Base-by-base conservation (phyloP, 2,797 vertebrate genomes). In the Rhabdophis nuchalis region DNA sequence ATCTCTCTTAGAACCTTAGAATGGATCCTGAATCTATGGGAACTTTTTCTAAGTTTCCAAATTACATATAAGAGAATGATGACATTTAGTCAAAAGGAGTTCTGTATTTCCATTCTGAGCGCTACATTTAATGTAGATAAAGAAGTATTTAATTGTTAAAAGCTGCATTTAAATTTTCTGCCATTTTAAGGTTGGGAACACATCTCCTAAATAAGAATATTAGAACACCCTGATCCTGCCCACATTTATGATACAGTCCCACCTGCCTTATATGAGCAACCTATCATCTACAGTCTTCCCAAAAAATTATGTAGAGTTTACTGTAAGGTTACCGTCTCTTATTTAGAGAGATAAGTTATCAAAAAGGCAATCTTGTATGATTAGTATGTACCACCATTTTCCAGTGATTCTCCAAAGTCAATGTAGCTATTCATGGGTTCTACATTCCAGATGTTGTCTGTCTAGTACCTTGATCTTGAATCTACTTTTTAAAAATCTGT, bases 361-460 rank as follows among this genome's bases (percentile, higher is more conserved):
- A 41, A 20, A 89, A 89, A 85, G 58, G n/a, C 14, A 53, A 52
- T 50, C 20, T n/a, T 25, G 23, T 27, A 68, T 12, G 52, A 77
- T 60, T 72, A n/a, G 32, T 46, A 92, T 92, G 89, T 92, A 93
- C 16, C 41, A 9, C 46, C 52, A 94, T 52, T 94, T 92, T 90
- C 56, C 29, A 60, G 52, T 89, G 60, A 41, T 60, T 61, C 7
- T 29, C 27, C 50, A 57, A 87, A 86, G 90, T n/a, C 4, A 50
- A n/a, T 90, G 87, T 64, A 77, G 64, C 52, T 58, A 6, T 56
- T 82, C 61, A 90, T 9, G 77, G 91, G 36, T 52, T 57, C 36
- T 50, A 46, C n/a, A 41, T 27, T 89, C 50, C 20, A 64, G 58
- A 1, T 1, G 0, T 29, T 1, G 7, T 56, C 0, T 77, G 36